phyloP scores from a whole-genome alignment of 2,888 invertebrate genomes.

The Penaeus monodon region DNA sequence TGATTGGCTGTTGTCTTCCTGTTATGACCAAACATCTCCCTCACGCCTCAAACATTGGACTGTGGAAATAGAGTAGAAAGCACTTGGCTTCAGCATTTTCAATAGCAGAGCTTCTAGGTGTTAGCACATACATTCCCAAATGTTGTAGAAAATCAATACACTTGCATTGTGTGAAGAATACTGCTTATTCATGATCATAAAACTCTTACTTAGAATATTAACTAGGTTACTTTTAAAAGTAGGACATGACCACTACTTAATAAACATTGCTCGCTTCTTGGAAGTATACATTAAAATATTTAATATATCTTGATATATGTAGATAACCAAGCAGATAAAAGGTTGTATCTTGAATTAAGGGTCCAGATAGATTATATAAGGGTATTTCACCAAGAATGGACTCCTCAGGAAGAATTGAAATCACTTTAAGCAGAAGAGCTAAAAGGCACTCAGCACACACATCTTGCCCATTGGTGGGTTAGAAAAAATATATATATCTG shows the following conservation, averaged over 20 bases:
- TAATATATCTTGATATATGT: slow-evolving; percentile 25
- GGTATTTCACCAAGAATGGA: slow-evolving; percentile 25
- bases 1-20: slow-evolving; percentile 46
- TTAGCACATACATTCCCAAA: slow-evolving; percentile 48
- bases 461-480: neutral
- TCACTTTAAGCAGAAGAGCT: slow-evolving; percentile 1
- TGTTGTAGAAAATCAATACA: slow-evolving; percentile 35
- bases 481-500: neutral
- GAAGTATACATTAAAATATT: slow-evolving; percentile 22
- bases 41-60: slow-evolving; percentile 22
- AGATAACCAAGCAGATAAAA: slow-evolving; percentile 24
- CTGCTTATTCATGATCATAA: slow-evolving; percentile 33
- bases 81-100: slow-evolving; percentile 50
- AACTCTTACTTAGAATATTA: slow-evolving; percentile 31
- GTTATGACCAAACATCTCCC: slow-evolving; percentile 15
- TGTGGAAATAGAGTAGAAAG: slow-evolving; percentile 24
- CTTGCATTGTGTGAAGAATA: slow-evolving; percentile 38
- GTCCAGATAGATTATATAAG: slow-evolving; percentile 27
- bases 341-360: slow-evolving; percentile 25
- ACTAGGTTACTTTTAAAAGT: slow-evolving; percentile 27
- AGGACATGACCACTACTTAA: slow-evolving; percentile 1
- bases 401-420: slow-evolving; percentile 7
- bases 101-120: slow-evolving; percentile 52
- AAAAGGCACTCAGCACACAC: neutral
- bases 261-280: slow-evolving; percentile 42